phyloP scores from a whole-genome alignment of 2,888 invertebrate genomes.

The Caenorhabditis parvicauda region DNA sequence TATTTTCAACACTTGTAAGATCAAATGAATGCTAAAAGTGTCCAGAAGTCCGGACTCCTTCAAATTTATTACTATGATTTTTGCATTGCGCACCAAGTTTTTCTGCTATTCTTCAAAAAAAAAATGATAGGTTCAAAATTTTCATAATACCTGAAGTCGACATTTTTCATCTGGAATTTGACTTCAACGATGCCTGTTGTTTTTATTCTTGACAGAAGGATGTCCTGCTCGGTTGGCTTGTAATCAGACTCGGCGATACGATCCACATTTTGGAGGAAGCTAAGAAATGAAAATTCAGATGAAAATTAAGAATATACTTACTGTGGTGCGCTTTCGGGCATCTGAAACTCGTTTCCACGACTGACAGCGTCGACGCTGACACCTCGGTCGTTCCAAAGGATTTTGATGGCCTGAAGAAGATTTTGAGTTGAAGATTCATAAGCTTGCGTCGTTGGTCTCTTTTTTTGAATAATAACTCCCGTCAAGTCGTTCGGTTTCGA shows the following conservation, averaged over 20 bases:
- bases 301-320: conserved; percentile 21
- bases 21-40: neutral
- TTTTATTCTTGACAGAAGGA: conserved; percentile 59
- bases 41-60: too few species aligned
- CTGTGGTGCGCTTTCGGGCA: conserved; percentile 57
- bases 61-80: too few species aligned
- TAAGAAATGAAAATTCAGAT: conserved; percentile 29
- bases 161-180: conserved; percentile 62
- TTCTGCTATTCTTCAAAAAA: neutral
- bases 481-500: too few species aligned
- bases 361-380: conserved; percentile 37
- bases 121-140: too few species aligned
- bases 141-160: conserved; percentile 53
- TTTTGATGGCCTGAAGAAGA: conserved; percentile 36
- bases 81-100: too few species aligned
- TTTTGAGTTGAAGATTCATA: neutral
- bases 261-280: conserved; percentile 55
- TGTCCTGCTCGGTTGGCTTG: conserved; percentile 60
- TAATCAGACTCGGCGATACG: conserved; percentile 51
- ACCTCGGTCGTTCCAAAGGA: conserved; percentile 49
- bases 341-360: conserved; percentile 57
- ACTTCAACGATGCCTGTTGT: conserved; percentile 63
- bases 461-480: too few species aligned
- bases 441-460: too few species aligned
- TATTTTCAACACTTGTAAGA: too few species aligned